Evolutionary conservation across 2,113 vertebrate genomes (phyloP).

Genomic region (Pseudonaja textilis): DNA sequence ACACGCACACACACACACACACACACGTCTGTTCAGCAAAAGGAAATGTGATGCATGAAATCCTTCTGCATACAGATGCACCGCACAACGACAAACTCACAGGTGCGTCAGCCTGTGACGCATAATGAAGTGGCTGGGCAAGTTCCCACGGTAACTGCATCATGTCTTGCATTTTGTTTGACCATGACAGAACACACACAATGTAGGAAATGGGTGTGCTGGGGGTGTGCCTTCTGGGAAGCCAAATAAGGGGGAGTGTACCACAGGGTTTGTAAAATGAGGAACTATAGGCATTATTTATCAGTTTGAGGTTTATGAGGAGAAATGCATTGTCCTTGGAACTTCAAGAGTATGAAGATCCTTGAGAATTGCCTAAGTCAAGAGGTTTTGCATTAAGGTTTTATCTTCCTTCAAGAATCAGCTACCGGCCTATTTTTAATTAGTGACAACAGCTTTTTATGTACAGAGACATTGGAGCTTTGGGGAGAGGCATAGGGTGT

Average conservation of each 20-base stretch:
- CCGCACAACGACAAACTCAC: background rate
- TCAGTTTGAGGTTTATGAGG: background rate
- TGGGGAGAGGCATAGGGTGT: background rate
- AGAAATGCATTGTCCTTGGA: background rate
- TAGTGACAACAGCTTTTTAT: background rate
- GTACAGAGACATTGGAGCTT: background rate
- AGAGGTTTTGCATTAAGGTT: too few species aligned
- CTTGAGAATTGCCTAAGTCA: background rate
- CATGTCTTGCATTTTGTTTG: background rate
- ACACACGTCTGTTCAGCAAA: background rate
- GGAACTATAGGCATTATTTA: background rate
- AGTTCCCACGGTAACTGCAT: background rate
- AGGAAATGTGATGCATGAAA: background rate
- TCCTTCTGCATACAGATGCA: background rate
- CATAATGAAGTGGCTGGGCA: background rate
- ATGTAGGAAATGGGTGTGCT: background rate
- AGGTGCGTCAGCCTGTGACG: conserved; percentile 15
- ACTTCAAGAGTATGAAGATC: background rate
- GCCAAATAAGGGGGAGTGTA: background rate
- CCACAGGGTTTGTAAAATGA: background rate
- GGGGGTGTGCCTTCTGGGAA: background rate
- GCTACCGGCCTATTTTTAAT: background rate
- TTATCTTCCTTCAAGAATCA: background rate
- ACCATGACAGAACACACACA: background rate
- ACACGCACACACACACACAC: background rate